These are phyloP conservation scores for Eclectus roratus DNA, from an alignment of 2,113 vertebrate species.

Conservation along the genomic window DNA sequence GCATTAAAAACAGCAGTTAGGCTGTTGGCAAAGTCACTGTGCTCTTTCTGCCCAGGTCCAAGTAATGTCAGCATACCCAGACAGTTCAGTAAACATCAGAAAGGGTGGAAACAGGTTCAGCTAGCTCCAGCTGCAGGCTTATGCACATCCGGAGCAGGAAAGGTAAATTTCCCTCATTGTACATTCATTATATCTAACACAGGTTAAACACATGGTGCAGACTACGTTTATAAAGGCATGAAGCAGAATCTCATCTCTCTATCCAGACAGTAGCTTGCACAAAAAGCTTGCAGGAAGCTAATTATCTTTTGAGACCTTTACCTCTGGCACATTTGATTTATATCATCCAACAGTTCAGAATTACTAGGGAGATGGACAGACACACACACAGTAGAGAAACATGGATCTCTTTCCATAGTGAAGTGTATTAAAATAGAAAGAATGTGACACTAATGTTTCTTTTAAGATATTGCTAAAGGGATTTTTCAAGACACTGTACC, in stretches of 20 bases:
- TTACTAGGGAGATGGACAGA: conserved; percentile 23
- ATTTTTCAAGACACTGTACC: neutral
- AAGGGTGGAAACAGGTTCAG: neutral
- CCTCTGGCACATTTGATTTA: neutral
- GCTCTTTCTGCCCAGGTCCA: neutral
- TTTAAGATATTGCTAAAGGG: neutral
- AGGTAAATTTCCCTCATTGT: neutral
- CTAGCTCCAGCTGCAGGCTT: neutral
- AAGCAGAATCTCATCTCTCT: neutral
- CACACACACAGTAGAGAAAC: neutral
- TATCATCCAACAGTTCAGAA: neutral
- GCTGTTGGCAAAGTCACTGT: neutral
- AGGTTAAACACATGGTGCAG: neutral
- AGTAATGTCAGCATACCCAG: neutral
- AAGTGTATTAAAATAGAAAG: conserved; percentile 38
- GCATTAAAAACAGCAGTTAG: neutral
- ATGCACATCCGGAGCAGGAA: neutral
- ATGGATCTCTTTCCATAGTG: conserved; percentile 20
- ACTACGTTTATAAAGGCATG: neutral
- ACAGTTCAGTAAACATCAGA: neutral
- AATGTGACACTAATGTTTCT: conserved; percentile 24
- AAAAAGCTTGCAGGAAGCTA: conserved; percentile 1
- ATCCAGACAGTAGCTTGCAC: neutral
- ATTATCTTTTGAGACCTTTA: conserved; percentile 18
- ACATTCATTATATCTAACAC: neutral